phyloP scores from a whole-genome alignment of 2,888 invertebrate species.

The Unio delphinus region DNA sequence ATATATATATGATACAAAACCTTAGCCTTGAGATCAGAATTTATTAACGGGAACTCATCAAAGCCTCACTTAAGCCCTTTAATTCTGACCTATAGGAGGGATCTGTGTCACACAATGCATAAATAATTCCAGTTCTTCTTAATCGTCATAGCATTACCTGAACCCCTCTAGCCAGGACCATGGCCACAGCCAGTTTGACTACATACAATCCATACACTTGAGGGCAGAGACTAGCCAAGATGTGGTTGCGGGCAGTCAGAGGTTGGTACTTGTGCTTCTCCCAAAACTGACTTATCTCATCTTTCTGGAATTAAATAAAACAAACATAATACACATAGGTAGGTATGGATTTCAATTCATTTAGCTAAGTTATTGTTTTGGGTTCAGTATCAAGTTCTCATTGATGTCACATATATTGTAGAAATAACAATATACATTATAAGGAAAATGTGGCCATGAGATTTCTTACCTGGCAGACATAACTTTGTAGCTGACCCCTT shows the following conservation, averaged over 20 bases:
- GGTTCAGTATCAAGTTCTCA: not conserved
- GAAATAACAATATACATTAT: too few species aligned
- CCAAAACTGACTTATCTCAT: constrained; percentile 84
- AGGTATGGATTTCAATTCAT: not conserved
- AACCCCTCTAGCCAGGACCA: constrained; percentile 76
- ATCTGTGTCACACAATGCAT: too few species aligned
- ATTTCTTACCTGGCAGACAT: too few species aligned
- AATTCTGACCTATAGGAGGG: too few species aligned
- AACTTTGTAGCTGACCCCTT: too few species aligned
- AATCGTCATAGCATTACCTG: constrained; percentile 48
- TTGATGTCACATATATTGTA: not conserved
- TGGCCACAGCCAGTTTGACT: constrained; percentile 87
- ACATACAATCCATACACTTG: constrained; percentile 88
- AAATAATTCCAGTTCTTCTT: too few species aligned
- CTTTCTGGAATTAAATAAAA: constrained; percentile 72
- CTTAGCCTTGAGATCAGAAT: too few species aligned
- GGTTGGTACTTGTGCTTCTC: constrained; percentile 77
- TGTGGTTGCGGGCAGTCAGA: constrained; percentile 82
- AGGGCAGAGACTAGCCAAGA: constrained; percentile 87
- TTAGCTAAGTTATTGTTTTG: not conserved
- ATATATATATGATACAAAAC: too few species aligned
- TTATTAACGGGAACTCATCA: too few species aligned
- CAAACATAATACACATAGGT: not conserved
- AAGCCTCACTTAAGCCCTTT: too few species aligned
- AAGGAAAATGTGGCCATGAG: too few species aligned